phyloP scores from a whole-genome alignment of 2,888 invertebrate genomes.

The Ichneumoninae sp. region DNA sequence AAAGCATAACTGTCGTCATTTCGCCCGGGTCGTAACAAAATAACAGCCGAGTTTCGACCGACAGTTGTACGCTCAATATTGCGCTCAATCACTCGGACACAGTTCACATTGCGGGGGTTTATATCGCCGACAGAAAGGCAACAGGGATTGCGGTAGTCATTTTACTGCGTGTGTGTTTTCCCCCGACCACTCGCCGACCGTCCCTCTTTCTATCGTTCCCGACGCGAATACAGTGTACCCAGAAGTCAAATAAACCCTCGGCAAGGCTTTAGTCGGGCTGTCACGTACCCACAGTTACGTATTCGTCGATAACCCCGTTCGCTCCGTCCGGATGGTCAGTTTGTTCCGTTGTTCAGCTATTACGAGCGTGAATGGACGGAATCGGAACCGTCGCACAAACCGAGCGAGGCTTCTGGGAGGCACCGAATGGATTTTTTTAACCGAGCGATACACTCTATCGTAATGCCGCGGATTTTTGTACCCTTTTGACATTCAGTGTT shows the following conservation, averaged over 20 bases:
- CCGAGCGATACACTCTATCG: background rate
- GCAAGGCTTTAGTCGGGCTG: constrained; percentile 11
- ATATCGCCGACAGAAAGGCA: background rate
- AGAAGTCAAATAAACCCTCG: constrained; percentile 30
- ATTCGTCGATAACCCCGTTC: constrained; percentile 16
- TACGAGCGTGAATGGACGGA: constrained; percentile 4
- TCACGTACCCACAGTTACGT: constrained; percentile 6
- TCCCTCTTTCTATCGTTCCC: background rate
- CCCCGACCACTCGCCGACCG: background rate
- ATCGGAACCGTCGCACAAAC: background rate
- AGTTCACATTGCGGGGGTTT: constrained; percentile 7
- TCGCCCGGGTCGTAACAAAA: background rate
- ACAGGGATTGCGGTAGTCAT: background rate
- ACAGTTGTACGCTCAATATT: background rate
- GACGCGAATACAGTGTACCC: background rate
- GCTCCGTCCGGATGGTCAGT: background rate
- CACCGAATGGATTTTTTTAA: background rate
- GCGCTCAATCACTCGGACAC: constrained; percentile 10
- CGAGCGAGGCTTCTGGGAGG: background rate
- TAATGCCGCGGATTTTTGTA: background rate
- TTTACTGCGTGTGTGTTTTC: constrained; percentile 6
- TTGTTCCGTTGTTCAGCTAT: constrained; percentile 3
- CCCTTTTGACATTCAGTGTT: background rate
- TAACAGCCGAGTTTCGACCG: constrained; percentile 1
- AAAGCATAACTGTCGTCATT: background rate